A percentile compares a stretch with the other conserved stretches of the same genome.
These are phyloP conservation scores for Drosophila flavopinicola DNA, from an alignment of 2,888 invertebrate genomes.

Conservation along the genomic window DNA sequence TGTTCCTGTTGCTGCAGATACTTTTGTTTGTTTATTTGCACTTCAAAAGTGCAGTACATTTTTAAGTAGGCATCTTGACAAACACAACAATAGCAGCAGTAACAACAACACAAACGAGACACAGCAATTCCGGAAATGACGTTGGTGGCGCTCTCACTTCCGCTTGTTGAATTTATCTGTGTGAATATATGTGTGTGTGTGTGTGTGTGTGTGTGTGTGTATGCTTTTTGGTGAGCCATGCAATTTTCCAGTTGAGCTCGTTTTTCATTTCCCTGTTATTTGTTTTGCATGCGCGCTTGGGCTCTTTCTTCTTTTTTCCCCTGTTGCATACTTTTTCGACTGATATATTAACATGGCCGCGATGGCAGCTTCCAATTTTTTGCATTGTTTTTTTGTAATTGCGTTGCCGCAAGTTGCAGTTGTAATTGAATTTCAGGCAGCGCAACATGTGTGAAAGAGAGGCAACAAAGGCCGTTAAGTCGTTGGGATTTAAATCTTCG, in stretches of 20 bases:
- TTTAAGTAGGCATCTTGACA: constrained; percentile 64
- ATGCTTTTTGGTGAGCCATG: constrained; percentile 44
- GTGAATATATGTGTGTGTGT: constrained; percentile 21
- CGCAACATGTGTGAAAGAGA: constrained; percentile 5
- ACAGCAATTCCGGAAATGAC: constrained; percentile 64
- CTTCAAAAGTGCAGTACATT: constrained; percentile 67
- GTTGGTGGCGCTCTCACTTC: constrained; percentile 70
- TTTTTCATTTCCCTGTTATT: constrained; percentile 79
- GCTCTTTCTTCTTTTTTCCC: constrained; percentile 10
- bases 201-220: constrained; percentile 19
- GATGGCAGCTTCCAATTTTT: constrained; percentile 53
- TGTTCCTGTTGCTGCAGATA: constrained; percentile 8
- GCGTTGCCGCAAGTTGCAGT: constrained; percentile 46
- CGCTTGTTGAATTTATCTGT: constrained; percentile 35
- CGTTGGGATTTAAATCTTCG: constrained; percentile 23
- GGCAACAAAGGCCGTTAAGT: constrained; percentile 20
- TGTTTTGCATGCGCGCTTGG: constrained; percentile 63
- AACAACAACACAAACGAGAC: constrained; percentile 13
- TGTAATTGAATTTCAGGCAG: constrained; percentile 71
- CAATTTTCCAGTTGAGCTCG: constrained; percentile 78
- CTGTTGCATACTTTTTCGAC: constrained; percentile 46
- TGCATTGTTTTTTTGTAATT: constrained; percentile 38
- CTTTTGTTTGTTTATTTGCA: constrained; percentile 43
- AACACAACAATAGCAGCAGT: constrained; percentile 33
- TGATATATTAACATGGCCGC: constrained; percentile 67